phyloP scores from a whole-genome alignment of 2,888 invertebrate species.

The Glaucopsyche alexis region DNA sequence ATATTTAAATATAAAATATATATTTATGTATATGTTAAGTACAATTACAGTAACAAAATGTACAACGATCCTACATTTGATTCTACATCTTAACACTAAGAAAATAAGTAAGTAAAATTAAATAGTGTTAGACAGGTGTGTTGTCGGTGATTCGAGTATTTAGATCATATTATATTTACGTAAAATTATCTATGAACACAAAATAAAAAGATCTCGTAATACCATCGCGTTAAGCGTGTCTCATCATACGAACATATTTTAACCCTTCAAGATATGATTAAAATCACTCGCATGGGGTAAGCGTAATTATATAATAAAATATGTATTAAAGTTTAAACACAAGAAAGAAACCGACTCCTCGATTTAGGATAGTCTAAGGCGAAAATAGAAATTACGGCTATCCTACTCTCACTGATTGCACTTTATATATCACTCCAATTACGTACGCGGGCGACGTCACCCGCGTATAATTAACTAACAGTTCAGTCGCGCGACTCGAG shows the following conservation, averaged over 20 bases:
- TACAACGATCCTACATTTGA: slow-evolving; percentile 25
- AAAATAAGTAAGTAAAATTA: slow-evolving; percentile 14
- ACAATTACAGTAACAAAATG: slow-evolving; percentile 28
- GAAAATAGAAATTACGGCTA: slow-evolving; percentile 29
- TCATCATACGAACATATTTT: slow-evolving; percentile 48
- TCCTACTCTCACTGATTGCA: slow-evolving; percentile 33
- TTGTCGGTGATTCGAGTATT: slow-evolving; percentile 26
- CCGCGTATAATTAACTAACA: slow-evolving; percentile 40
- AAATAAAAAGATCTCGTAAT: slow-evolving; percentile 38
- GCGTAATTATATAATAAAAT: slow-evolving; percentile 36
- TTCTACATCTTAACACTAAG: slow-evolving; percentile 18
- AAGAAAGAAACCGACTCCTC: slow-evolving; percentile 10
- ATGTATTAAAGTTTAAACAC: slow-evolving; percentile 19
- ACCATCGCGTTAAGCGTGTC: slow-evolving; percentile 44
- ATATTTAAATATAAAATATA: slow-evolving; percentile 27
- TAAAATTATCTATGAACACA: slow-evolving; percentile 39
- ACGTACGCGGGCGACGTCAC: slow-evolving; percentile 23
- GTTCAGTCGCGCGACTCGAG: slow-evolving; percentile 32
- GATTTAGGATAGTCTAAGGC: slow-evolving; percentile 28
- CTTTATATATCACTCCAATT: slow-evolving; percentile 31
- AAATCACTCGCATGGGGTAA: slow-evolving; percentile 63
- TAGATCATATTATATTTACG: slow-evolving; percentile 14
- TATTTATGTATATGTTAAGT: slow-evolving; percentile 21
- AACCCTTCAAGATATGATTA: slow-evolving; percentile 72
- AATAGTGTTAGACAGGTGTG: slow-evolving; percentile 7